Evolutionary conservation across 2,113 vertebrate species (phyloP).

Genomic region (Gavialis gangeticus): DNA sequence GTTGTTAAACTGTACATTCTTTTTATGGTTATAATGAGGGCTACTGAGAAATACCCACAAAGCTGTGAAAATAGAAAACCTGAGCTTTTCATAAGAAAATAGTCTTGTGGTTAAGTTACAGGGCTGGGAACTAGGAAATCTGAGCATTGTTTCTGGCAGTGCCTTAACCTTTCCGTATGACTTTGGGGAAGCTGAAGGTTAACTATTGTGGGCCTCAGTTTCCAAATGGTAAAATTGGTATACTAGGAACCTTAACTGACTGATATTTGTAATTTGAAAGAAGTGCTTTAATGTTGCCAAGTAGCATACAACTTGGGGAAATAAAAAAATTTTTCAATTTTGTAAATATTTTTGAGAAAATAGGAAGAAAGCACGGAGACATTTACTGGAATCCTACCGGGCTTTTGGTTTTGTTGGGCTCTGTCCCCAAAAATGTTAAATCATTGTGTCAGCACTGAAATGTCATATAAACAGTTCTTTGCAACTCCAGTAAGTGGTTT

Average conservation of each 20-base stretch:
- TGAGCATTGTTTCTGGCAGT: constrained; percentile 45
- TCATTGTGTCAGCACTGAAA: constrained; percentile 35
- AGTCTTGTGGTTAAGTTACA: constrained; percentile 4
- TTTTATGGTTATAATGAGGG: constrained; percentile 46
- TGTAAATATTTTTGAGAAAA: neutral
- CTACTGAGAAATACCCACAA: constrained; percentile 29
- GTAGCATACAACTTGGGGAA: constrained; percentile 1
- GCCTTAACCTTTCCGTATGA: neutral
- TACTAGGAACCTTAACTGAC: neutral
- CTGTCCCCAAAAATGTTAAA: constrained; percentile 25
- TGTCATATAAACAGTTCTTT: constrained; percentile 47
- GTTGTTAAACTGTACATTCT: constrained; percentile 47
- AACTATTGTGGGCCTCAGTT: constrained; percentile 46
- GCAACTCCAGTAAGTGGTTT: constrained; percentile 37
- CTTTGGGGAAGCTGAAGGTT: constrained; percentile 4
- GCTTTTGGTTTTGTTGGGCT: constrained; percentile 14
- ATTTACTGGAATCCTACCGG: constrained; percentile 27
- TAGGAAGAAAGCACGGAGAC: constrained; percentile 10
- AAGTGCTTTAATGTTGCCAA: neutral
- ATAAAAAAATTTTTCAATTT: neutral
- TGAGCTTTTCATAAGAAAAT: constrained; percentile 14
- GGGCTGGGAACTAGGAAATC: constrained; percentile 32
- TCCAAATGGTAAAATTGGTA: neutral
- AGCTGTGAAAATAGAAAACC: constrained; percentile 16
- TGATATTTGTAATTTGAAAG: neutral